phyloP scores from a whole-genome alignment of 1,140 invertebrate species.

The Bombus soroeensis region DNA sequence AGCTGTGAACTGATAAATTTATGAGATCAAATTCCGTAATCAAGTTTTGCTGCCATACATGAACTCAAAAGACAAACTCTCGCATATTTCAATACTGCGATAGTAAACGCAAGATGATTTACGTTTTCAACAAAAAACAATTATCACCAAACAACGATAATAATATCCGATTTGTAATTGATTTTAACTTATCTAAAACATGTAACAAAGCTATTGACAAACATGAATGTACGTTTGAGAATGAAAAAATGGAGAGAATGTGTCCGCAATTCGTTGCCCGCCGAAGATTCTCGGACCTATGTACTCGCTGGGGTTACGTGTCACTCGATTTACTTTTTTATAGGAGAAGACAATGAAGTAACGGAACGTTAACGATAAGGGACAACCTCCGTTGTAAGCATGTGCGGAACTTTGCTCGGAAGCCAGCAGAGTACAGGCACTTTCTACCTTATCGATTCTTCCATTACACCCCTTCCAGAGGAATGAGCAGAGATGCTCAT shows the following conservation, averaged over 20 bases:
- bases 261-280: neutral
- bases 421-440: slow-evolving; percentile 15
- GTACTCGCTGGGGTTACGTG: neutral
- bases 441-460: slow-evolving; percentile 60
- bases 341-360: neutral
- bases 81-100: neutral
- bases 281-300: neutral
- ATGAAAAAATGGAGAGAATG: neutral
- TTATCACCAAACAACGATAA: neutral
- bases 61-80: neutral
- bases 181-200: neutral
- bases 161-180: neutral
- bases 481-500: slow-evolving; percentile 22
- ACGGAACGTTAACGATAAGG: neutral
- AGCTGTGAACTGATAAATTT: too few relatives aligned
- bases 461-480: slow-evolving; percentile 21
- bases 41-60: neutral
- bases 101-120: neutral
- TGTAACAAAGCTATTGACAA: neutral
- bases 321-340: slow-evolving; percentile 4
- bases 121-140: neutral
- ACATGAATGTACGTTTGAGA: neutral
- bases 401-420: slow-evolving; percentile 15
- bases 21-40: too few relatives aligned
- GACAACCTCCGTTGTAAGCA: slow-evolving; percentile 6